Conservation (phyloP, 92 coral and sea anemone species). For the Palythoa heliodiscus region DNA sequence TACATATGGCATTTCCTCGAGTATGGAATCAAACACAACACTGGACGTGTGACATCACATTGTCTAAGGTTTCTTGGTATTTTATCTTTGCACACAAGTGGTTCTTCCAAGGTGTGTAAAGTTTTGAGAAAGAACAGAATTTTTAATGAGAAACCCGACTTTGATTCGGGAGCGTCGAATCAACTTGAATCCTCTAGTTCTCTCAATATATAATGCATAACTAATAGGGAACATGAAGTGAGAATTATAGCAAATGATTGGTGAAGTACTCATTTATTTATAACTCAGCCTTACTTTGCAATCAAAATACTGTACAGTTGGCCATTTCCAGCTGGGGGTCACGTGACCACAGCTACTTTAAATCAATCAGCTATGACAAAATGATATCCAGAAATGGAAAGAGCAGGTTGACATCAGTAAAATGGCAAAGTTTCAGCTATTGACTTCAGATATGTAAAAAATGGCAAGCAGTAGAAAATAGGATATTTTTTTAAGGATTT, state of each 20-base stretch:
- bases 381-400: no score
- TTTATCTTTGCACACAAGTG: conserved; percentile 97
- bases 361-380: no score
- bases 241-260: no score
- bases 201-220: background rate
- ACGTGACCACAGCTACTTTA: no score
- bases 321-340: no score
- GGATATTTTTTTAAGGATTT: no score
- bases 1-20: conserved; percentile 96
- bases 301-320: background rate
- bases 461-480: no score
- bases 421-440: no score
- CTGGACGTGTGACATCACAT: conserved; percentile 91
- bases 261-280: no score
- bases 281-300: no score
- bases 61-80: conserved; percentile 84
- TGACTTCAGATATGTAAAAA: no score
- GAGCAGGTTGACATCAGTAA: no score
- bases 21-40: conserved; percentile 99
- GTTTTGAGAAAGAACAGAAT: background rate
- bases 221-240: background rate
- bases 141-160: background rate
- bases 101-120: conserved; percentile 89
- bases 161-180: background rate
- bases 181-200: background rate